These are phyloP conservation scores for Micronisus gabar DNA, from an alignment of 2,113 vertebrate species.

Conservation along the genomic window DNA sequence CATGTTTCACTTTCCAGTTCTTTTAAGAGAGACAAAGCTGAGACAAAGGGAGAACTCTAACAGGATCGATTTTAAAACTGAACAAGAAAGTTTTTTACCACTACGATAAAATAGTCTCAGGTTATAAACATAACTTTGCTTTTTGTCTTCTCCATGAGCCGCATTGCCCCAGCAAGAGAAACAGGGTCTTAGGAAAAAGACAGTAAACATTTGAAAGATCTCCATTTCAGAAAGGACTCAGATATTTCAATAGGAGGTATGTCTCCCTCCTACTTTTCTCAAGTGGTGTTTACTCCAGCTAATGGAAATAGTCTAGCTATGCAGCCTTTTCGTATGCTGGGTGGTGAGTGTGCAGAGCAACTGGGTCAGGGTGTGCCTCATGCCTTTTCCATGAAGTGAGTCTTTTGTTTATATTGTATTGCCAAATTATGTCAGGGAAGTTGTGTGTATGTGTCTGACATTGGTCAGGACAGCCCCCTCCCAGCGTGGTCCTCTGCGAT, in stretches of 20 bases:
- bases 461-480: neutral
- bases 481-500: neutral
- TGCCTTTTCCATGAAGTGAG: conserved; percentile 27
- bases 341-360: neutral
- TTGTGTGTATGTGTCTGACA: neutral
- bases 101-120: neutral
- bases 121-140: neutral
- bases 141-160: neutral
- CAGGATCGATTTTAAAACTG: neutral
- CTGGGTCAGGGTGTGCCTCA: conserved; percentile 21
- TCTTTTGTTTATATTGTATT: neutral
- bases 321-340: neutral
- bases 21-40: neutral
- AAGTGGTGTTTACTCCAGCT: conserved; percentile 34
- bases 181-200: neutral
- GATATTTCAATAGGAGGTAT: neutral
- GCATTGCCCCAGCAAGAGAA: neutral
- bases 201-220: neutral
- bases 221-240: neutral
- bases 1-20: neutral
- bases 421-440: conserved; percentile 19
- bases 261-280: neutral
- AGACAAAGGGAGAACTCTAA: neutral
- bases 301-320: neutral
- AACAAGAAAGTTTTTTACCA: neutral